Evolutionary conservation across 2,113 vertebrate genomes (phyloP).

Genomic region (Sylvietta virens): DNA sequence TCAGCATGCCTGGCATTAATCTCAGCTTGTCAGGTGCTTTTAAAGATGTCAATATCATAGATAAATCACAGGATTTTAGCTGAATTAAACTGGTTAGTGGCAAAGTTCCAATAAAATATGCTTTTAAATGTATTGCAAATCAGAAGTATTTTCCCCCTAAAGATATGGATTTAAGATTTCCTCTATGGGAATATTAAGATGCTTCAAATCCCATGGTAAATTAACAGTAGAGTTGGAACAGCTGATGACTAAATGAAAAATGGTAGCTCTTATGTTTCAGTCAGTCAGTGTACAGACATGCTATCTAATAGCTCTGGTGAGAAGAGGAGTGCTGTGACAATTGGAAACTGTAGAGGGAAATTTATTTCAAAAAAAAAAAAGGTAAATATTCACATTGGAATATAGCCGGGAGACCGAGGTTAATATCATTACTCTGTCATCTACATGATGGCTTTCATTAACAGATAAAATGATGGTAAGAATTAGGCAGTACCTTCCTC

Average conservation of each 20-base stretch:
- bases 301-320: neutral
- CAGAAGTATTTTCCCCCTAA: neutral
- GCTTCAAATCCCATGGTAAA: neutral
- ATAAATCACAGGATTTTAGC: neutral
- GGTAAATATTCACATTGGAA: neutral
- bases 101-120: neutral
- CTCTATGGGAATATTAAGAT: neutral
- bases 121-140: neutral
- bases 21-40: neutral
- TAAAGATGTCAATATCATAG: neutral
- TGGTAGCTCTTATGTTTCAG: neutral
- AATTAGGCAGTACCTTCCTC: neutral
- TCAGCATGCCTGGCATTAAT: neutral
- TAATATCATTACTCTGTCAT: neutral
- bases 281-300: neutral
- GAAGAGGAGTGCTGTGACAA: neutral
- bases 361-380: neutral
- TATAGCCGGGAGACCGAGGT: neutral
- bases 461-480: neutral
- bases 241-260: neutral
- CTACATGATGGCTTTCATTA: neutral
- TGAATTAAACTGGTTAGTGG: neutral
- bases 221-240: neutral
- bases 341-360: neutral
- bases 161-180: neutral